phyloP scores from a whole-genome alignment of 2,797 vertebrate genomes.

The Orientallactaga sibirica region DNA sequence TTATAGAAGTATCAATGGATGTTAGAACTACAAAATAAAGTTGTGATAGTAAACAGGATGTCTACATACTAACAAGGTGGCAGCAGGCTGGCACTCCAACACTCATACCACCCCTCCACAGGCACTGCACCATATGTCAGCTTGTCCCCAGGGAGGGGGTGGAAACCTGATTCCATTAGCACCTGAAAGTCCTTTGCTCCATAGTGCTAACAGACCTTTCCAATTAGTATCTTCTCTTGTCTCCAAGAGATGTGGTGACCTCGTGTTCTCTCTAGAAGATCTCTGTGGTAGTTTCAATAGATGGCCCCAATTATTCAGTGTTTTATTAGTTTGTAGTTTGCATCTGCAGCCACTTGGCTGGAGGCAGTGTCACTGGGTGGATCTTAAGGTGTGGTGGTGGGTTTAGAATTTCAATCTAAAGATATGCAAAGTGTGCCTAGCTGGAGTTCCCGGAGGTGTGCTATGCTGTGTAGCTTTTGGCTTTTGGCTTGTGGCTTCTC shows the following conservation, averaged over 20 bases:
- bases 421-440: too few species aligned
- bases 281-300: too few species aligned
- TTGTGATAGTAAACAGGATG: constrained; percentile 1
- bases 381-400: too few species aligned
- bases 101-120: neutral
- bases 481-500: too few species aligned
- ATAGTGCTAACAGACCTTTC: constrained; percentile 8
- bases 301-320: too few species aligned
- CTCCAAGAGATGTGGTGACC: neutral
- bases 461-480: too few species aligned
- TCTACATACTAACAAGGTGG: neutral
- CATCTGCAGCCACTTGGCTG: too few species aligned
- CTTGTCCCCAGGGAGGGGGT: neutral
- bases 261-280: neutral
- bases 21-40: neutral
- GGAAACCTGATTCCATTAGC: neutral
- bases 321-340: too few species aligned
- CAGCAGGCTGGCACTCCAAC: neutral
- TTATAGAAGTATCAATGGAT: neutral
- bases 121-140: neutral
- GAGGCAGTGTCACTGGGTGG: too few species aligned
- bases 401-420: too few species aligned
- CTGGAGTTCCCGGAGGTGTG: too few species aligned
- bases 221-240: constrained; percentile 7
- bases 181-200: neutral